These are phyloP conservation scores for Ceratoteleas bidentatus DNA, from an alignment of 1,140 invertebrate genomes.

Conservation along the genomic window DNA sequence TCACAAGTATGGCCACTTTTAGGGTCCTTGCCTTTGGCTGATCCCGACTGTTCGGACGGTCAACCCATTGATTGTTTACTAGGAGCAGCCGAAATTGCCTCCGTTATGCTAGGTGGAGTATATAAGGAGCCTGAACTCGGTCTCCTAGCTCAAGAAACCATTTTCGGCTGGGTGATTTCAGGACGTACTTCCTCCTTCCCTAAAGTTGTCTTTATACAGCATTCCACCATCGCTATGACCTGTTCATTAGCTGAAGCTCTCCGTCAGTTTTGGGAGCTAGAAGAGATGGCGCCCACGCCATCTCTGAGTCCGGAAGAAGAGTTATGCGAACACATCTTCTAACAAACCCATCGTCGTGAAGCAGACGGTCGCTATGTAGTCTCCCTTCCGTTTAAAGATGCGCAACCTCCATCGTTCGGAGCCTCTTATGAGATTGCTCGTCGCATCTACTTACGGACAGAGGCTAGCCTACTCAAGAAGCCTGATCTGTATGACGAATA, in stretches of 20 bases:
- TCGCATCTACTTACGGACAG: neutral
- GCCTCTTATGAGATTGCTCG: constrained; percentile 3
- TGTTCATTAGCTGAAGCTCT: too few species aligned
- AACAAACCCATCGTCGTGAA: neutral
- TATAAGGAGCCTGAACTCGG: neutral
- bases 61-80: neutral
- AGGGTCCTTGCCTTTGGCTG: too few species aligned
- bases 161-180: constrained; percentile 5
- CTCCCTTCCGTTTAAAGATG: neutral
- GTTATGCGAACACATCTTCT: neutral
- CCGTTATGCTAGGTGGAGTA: neutral
- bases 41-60: too few species aligned
- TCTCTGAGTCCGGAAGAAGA: neutral
- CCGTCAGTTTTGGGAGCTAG: neutral
- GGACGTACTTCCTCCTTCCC: neutral
- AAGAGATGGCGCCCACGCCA: neutral
- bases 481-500: constrained; percentile 1
- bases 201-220: too few species aligned
- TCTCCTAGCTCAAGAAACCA: neutral
- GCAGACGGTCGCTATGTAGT: constrained; percentile 10
- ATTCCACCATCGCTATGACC: too few species aligned
- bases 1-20: too few species aligned
- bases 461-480: neutral
- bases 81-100: neutral
- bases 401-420: neutral